A percentile compares a stretch with the other conserved stretches of the same genome.
phyloP scores from a whole-genome alignment of 2,797 vertebrate genomes.

The Pangasius djambal region DNA sequence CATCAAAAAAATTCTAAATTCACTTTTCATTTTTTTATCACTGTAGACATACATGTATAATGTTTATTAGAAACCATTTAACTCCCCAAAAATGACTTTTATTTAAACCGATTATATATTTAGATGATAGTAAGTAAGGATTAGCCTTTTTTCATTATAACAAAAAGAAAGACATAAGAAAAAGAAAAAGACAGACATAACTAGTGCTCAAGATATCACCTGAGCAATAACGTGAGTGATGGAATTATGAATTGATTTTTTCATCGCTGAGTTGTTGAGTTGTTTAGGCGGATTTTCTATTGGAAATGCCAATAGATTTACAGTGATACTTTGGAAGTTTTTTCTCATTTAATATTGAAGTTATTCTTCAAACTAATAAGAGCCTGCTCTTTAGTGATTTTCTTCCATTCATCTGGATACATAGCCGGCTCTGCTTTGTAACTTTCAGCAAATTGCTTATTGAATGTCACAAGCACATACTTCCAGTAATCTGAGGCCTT shows the following conservation, averaged over 20 bases:
- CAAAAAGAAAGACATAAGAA: too few species aligned
- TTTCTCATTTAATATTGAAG: constrained; percentile 55
- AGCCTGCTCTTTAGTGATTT: constrained; percentile 57
- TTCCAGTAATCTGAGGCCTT: constrained; percentile 70
- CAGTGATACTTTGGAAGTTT: neutral
- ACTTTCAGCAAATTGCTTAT: constrained; percentile 57
- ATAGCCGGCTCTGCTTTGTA: constrained; percentile 52
- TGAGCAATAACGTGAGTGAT: too few species aligned
- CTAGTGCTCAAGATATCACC: too few species aligned
- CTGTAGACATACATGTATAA: neutral
- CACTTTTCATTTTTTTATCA: neutral
- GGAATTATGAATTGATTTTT: neutral
- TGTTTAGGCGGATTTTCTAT: neutral
- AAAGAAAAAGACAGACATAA: too few species aligned
- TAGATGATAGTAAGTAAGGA: neutral
- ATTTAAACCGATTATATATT: neutral
- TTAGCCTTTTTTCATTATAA: too few species aligned
- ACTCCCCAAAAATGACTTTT: too few species aligned
- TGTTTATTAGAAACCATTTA: too few species aligned
- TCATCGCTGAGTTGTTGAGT: neutral
- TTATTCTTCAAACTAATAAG: constrained; percentile 51
- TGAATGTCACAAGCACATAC: constrained; percentile 64
- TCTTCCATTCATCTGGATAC: constrained; percentile 65
- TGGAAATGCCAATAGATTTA: neutral
- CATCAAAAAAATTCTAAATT: neutral